Base-by-base conservation (phyloP, 2,113 vertebrate genomes). In the Rhegmatorhina hoffmannsi region DNA sequence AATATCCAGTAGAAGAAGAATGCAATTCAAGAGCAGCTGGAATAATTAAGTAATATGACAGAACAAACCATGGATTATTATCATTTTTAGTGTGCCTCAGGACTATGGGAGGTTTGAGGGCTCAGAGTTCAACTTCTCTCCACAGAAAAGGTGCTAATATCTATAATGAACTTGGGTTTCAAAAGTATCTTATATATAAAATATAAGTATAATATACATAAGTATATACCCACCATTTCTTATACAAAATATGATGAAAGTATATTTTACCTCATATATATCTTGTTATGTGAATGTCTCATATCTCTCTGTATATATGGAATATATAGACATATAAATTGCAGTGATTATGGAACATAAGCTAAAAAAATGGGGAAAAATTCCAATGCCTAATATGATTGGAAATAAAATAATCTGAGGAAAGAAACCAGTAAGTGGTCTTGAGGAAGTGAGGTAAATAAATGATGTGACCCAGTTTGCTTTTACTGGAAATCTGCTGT, bases 1-100 rank as follows among this genome's bases (percentile, higher is more conserved):
- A 98, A 97, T 97, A 98, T 96, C 95, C 60, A 94, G 76, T 87
- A 84, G 92, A 89, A 95, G 62, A 96, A 88, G 73, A 95, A 90
- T 80, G 80, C 56, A 95, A 46, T 92, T 91, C 67, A 56, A 67
- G 59, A 92, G 77, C 70, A 84, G 75, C 89, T 89, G 88, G 94
- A 97, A 96, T 97, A 96, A 97, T 97, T 96, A 97, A 95, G 95
- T 92, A 92, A 97, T 97, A 96, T 78, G 76, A 92, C 86, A 93
- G 94, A 64, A 46, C 70, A 91, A 96, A 77, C 53, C 56, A 53
- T 11, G 20, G 73, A 38, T 95, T 90, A 75, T 94, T 91, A 94
- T 84, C 3, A 87, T 88, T 95, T 96, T 94, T 91, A 94, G 81
- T 76, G 74, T 79, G 84, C 66, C 77, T 84, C 59, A 66, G 92